Base-by-base conservation (phyloP, 2,113 vertebrate genomes). In the Dicaeum eximium region DNA sequence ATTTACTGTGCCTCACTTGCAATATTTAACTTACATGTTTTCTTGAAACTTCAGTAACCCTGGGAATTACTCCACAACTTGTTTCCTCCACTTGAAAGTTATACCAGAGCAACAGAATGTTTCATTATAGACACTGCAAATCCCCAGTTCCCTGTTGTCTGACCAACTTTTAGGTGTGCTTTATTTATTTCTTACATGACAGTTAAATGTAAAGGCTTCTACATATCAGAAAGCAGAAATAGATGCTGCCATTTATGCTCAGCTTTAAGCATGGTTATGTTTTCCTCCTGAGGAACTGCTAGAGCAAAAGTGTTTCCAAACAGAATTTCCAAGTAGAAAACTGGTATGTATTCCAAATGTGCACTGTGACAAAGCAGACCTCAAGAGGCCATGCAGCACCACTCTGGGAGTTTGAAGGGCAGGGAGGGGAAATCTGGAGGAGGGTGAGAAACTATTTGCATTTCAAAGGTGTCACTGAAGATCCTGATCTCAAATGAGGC, bases 21-120 rank as follows among this genome's bases (percentile, higher is more conserved):
- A 75, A 69, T 11, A 37, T 21, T 70, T 77, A 50, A 47, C 27
- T 79, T 35, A 8, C 1, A 4, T 1, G 3, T 28, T 78, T 91
- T 62, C 71, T 58, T 40, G 38, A 73, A 62, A 56, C 5, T 48
- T 65, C 20, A 85, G 30, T 56, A 40, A 58, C 40, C 17, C 27
- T 17, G 10, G 4, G 11, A 50, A 54, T 23, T 23, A 48, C 6
- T 11, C 23, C 30, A 8, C 27, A 64, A 62, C 4, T 47, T 6
- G 3, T 25, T 45, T 61, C 30, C n/a, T 65, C 38, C 66, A 57
- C 18, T 48, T 24, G 1, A 8, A 86, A 47, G 23, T 42, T 35
- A 66, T 0, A 27, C 10, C 48, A 72, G 42, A 72, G 38, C 30
- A 69, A 47, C 0, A 35, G 3, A 33, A 50, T 0, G 2, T 21